Evolutionary conservation across 1,140 invertebrate genomes (phyloP).

Genomic region (Oedothorax gibbosus): DNA sequence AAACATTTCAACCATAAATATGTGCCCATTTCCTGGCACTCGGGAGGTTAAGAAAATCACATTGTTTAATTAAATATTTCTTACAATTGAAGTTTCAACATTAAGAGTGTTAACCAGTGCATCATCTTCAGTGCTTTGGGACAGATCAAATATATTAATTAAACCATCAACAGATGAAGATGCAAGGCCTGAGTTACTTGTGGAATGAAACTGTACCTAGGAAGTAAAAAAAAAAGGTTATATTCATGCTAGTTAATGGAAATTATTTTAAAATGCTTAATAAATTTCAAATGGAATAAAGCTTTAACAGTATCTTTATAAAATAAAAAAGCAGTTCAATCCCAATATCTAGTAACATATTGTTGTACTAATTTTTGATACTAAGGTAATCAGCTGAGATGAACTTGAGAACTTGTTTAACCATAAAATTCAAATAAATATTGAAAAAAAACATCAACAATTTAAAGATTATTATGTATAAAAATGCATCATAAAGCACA

Average conservation of each 20-base stretch:
- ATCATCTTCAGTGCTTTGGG: conserved; percentile 81
- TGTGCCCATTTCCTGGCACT: not conserved
- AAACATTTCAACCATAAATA: not conserved
- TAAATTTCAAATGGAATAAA: not conserved
- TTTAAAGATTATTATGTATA: too few relatives aligned
- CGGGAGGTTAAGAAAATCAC: not conserved
- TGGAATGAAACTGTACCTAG: conserved; percentile 81
- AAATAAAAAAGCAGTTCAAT: not conserved
- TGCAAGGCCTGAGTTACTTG: conserved; percentile 77
- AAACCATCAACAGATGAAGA: conserved; percentile 86
- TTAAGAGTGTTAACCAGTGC: conserved; percentile 85
- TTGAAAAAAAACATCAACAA: too few relatives aligned
- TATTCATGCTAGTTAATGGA: not conserved
- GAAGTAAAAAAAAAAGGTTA: not conserved
- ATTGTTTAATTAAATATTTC: conserved; percentile 29
- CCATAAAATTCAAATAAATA: too few relatives aligned
- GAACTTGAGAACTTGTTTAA: too few relatives aligned
- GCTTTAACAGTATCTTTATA: not conserved
- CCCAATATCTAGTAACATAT: too few relatives aligned
- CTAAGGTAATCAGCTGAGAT: too few relatives aligned
- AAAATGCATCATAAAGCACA: too few relatives aligned
- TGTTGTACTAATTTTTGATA: too few relatives aligned
- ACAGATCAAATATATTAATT: conserved; percentile 86
- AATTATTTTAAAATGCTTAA: not conserved
- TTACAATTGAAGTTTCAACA: conserved; percentile 83